A percentile compares a stretch with the other conserved stretches of the same genome.
Conservation (phyloP, 2,113 vertebrate genomes). For the Paraplagusia blochii region DNA sequence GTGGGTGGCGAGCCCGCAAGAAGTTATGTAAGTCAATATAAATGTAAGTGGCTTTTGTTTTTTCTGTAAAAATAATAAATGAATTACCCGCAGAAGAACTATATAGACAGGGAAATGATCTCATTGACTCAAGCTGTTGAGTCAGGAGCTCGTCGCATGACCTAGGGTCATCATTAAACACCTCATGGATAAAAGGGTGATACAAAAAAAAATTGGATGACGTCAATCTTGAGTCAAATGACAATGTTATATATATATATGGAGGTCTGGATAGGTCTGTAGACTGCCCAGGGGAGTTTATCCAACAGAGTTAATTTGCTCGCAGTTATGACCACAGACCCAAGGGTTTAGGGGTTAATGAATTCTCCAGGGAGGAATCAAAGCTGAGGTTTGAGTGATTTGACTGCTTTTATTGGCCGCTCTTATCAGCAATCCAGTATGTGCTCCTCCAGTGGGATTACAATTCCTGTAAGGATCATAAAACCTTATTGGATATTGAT, state of each 20-base stretch:
- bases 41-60: too few species aligned
- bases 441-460: constrained; percentile 25
- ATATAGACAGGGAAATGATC: not conserved
- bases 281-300: constrained; percentile 4
- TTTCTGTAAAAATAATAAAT: not conserved
- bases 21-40: too few species aligned
- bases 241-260: too few species aligned
- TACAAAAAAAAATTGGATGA: not conserved
- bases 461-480: constrained; percentile 39
- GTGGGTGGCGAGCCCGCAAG: too few species aligned
- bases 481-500: constrained; percentile 71
- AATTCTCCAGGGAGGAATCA: constrained; percentile 35
- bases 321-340: constrained; percentile 16
- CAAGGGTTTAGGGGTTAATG: constrained; percentile 42
- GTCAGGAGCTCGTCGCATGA: not conserved
- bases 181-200: not conserved
- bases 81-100: not conserved
- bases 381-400: constrained; percentile 32
- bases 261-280: not conserved
- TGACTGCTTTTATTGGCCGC: constrained; percentile 41
- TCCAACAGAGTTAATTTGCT: constrained; percentile 42
- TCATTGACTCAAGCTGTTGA: not conserved
- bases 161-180: not conserved
- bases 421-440: constrained; percentile 51
- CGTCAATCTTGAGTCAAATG: not conserved